A percentile compares a stretch with the other conserved stretches of the same genome.
Evolutionary conservation across 2,797 vertebrate species (phyloP).

Genomic region (Syngnathus acus): DNA sequence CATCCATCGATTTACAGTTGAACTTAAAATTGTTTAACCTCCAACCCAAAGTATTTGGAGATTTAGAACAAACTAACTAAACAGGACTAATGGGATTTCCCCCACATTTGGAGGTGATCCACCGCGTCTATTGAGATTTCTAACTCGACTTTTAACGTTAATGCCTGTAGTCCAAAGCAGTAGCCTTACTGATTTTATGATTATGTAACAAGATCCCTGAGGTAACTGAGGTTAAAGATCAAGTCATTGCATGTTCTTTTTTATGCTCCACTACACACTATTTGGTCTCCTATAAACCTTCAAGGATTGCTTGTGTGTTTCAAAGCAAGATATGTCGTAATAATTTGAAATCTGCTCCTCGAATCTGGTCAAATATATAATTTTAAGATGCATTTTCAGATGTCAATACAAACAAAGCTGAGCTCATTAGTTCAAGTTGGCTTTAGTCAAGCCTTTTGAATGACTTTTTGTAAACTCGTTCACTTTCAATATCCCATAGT

Average conservation of each 20-base stretch:
- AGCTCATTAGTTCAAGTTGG: background rate
- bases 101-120: background rate
- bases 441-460: background rate
- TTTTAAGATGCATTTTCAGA: background rate
- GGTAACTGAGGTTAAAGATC: conserved; percentile 1
- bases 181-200: background rate
- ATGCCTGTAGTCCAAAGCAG: background rate
- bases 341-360: background rate
- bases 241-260: background rate
- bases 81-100: background rate
- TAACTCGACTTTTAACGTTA: background rate
- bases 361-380: background rate
- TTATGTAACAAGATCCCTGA: conserved; percentile 1
- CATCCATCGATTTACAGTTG: background rate
- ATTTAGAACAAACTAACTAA: background rate
- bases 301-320: background rate
- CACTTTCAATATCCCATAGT: background rate
- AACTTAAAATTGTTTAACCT: background rate
- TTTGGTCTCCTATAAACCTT: background rate
- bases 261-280: background rate
- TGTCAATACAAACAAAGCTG: background rate
- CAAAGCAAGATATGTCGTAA: background rate
- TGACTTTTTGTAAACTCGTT: background rate
- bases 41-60: background rate
- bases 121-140: background rate